Conservation (phyloP, 2,113 vertebrate genomes). For the Neopipo cinnamomea region DNA sequence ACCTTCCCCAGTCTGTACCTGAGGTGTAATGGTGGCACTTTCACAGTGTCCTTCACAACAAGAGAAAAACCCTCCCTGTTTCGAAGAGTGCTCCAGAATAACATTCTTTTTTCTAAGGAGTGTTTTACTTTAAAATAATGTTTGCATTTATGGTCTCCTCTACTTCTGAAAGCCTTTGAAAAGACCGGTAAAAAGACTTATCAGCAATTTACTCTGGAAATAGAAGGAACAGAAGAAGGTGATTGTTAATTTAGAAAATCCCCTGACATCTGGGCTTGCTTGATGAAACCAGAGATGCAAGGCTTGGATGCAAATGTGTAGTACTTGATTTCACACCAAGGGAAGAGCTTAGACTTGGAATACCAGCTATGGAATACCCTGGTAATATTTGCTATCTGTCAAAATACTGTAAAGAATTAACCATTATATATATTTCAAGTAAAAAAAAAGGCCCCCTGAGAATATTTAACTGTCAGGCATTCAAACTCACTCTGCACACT, state of each 20-base stretch:
- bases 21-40: background rate
- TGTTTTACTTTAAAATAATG: background rate
- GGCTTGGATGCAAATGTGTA: background rate
- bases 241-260: background rate
- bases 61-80: background rate
- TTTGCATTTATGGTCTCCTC: background rate
- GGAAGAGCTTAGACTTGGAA: background rate
- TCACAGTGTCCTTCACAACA: background rate
- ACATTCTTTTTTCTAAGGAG: background rate
- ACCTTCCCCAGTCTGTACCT: background rate
- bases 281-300: background rate
- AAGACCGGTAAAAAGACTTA: background rate
- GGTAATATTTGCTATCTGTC: background rate
- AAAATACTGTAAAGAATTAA: background rate
- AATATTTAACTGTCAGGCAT: background rate
- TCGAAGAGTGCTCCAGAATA: background rate
- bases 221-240: background rate
- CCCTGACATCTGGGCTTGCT: background rate
- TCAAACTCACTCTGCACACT: background rate
- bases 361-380: background rate
- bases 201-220: background rate
- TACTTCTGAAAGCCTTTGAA: background rate
- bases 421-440: background rate
- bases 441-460: background rate
- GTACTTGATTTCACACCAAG: background rate